A percentile compares a stretch with the other conserved stretches of the same genome.
These are phyloP conservation scores for Lepidotrigona ventralis DNA, from an alignment of 1,140 invertebrate species.

Conservation along the genomic window DNA sequence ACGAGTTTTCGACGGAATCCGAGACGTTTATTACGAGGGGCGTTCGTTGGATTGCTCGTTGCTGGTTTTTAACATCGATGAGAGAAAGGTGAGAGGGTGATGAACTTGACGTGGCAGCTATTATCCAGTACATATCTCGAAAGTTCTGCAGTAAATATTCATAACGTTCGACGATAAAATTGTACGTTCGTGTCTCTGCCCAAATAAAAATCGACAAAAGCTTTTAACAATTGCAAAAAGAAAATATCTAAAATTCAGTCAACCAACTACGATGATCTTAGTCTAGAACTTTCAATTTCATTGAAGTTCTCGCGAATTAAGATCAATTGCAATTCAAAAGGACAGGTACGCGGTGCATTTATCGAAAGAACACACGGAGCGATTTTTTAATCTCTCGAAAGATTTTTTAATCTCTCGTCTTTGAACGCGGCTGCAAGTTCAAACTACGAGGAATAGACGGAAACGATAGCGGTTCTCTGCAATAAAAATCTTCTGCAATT, in stretches of 20 bases:
- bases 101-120: not conserved
- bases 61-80: not conserved
- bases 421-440: not conserved
- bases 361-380: no score
- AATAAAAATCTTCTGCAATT: slow-evolving; percentile 51
- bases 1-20: not conserved
- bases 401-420: not conserved
- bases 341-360: no score
- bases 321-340: no score
- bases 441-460: not conserved
- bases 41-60: not conserved
- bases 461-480: not conserved
- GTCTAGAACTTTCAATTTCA: no score
- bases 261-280: no score
- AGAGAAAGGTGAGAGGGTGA: not conserved
- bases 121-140: no score
- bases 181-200: no score
- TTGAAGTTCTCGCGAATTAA: not conserved
- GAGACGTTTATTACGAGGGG: not conserved
- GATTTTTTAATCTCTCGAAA: not conserved
- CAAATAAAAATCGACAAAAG: not conserved
- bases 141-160: not conserved
- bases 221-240: not conserved
- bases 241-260: not conserved
- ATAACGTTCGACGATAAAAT: not conserved